A percentile compares a stretch with the other conserved stretches of the same genome.
Conservation (phyloP, 2,113 vertebrate species). For the Xiphorhynchus elegans region DNA sequence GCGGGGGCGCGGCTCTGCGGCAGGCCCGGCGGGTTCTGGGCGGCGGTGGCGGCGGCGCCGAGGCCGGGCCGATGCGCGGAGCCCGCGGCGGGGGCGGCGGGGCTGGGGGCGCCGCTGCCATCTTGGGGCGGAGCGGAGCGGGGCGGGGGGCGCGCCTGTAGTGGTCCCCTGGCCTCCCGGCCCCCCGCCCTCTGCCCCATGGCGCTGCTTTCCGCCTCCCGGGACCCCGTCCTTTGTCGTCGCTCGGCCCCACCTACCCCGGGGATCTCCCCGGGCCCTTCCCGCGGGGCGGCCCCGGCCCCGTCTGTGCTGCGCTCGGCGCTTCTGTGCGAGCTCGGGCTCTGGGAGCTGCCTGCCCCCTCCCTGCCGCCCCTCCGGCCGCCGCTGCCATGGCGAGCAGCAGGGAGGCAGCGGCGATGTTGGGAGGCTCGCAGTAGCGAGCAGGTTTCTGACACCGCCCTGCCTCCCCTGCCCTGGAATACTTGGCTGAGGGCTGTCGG, state of each 20-base stretch:
- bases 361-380: neutral
- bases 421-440: neutral
- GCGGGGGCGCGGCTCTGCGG: too few species aligned
- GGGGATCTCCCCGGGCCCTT: neutral
- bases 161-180: neutral
- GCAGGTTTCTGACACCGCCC: rapidly evolving
- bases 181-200: too few species aligned
- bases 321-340: neutral
- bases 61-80: too few species aligned
- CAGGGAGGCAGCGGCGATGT: neutral
- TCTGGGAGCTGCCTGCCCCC: neutral
- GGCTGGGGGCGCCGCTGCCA: neutral
- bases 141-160: neutral
- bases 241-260: neutral
- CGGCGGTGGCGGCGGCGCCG: too few species aligned
- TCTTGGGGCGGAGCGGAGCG: neutral
- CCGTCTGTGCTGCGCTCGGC: neutral
- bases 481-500: neutral
- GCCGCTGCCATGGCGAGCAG: neutral
- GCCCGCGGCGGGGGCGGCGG: too few species aligned
- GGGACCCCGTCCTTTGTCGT: neutral
- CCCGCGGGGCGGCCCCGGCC: neutral
- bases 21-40: too few species aligned
- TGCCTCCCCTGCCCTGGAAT: neutral
- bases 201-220: neutral